phyloP scores from a whole-genome alignment of 2,888 invertebrate species.

The Apocheima hispidaria region DNA sequence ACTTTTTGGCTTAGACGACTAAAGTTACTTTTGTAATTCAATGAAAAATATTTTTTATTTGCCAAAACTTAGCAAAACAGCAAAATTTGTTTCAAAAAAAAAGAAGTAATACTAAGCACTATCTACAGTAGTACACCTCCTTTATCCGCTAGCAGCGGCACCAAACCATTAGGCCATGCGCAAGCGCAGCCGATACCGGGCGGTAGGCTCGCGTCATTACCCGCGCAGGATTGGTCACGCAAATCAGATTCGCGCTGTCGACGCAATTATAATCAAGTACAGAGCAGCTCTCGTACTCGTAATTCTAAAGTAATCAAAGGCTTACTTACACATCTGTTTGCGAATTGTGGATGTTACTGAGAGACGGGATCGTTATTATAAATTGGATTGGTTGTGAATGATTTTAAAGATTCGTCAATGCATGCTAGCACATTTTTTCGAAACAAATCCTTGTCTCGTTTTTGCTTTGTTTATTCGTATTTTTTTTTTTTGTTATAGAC shows the following conservation, averaged over 20 bases:
- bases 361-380: slow-evolving; percentile 16
- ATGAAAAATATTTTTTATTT: too few relatives aligned
- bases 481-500: too few relatives aligned
- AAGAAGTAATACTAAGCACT: too few relatives aligned
- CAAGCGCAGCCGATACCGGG: slow-evolving; percentile 53
- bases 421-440: neutral
- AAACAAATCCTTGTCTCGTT: too few relatives aligned
- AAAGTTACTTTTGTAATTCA: too few relatives aligned
- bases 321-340: slow-evolving; percentile 72
- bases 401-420: neutral
- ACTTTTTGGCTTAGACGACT: too few relatives aligned
- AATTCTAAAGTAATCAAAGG: slow-evolving; percentile 84
- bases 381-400: slow-evolving; percentile 18
- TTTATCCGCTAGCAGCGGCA: slow-evolving; percentile 1
- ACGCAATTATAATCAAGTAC: slow-evolving; percentile 84
- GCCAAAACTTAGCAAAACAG: too few relatives aligned
- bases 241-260: slow-evolving; percentile 81
- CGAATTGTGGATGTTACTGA: slow-evolving; percentile 50
- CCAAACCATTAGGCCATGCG: slow-evolving; percentile 45
- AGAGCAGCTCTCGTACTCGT: slow-evolving; percentile 80
- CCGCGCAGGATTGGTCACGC: slow-evolving; percentile 80
- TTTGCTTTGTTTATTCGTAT: too few relatives aligned
- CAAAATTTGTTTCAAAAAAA: too few relatives aligned
- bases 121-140: too few relatives aligned
- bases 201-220: slow-evolving; percentile 79